These are phyloP conservation scores for Aspidiotus destructor DNA, from an alignment of 2,888 invertebrate genomes.

Conservation along the genomic window DNA sequence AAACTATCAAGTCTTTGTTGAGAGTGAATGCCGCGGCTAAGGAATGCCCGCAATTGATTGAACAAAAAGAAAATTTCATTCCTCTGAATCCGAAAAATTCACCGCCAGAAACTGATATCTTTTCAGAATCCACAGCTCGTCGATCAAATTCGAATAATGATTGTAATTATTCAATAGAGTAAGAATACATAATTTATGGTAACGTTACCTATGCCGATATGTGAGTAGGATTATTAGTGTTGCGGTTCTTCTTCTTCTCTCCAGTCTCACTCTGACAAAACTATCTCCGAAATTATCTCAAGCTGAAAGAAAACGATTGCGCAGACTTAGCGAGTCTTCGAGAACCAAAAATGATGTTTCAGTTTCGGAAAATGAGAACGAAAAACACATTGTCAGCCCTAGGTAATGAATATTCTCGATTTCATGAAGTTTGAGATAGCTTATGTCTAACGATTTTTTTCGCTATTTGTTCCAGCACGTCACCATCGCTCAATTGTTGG, in stretches of 20 bases:
- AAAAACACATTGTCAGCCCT: too few species aligned
- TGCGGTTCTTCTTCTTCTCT: not conserved
- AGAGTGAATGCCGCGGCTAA: slow-evolving; percentile 15
- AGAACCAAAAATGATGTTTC: not conserved
- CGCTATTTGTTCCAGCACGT: too few species aligned
- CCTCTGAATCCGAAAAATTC: not conserved
- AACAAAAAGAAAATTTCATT: slow-evolving; percentile 15
- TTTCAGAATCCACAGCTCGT: not conserved
- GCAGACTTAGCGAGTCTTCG: slow-evolving; percentile 8
- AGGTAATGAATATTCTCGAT: too few species aligned
- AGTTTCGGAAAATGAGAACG: too few species aligned
- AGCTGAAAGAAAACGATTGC: slow-evolving; percentile 10
- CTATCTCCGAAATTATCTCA: slow-evolving; percentile 19
- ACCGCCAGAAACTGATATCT: not conserved
- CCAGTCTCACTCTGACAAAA: slow-evolving; percentile 11
- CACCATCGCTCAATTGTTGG: slow-evolving; percentile 3
- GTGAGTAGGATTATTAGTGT: too few species aligned
- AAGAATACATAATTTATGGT: too few species aligned
- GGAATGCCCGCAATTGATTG: slow-evolving; percentile 12
- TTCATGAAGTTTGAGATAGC: too few species aligned
- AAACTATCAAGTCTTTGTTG: slow-evolving; percentile 17
- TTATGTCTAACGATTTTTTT: too few species aligned
- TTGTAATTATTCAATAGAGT: not conserved
- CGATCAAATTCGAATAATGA: not conserved
- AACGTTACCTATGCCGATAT: too few species aligned